phyloP scores from a whole-genome alignment of 2,888 invertebrate genomes.

The Chrysotoxum bicinctum region DNA sequence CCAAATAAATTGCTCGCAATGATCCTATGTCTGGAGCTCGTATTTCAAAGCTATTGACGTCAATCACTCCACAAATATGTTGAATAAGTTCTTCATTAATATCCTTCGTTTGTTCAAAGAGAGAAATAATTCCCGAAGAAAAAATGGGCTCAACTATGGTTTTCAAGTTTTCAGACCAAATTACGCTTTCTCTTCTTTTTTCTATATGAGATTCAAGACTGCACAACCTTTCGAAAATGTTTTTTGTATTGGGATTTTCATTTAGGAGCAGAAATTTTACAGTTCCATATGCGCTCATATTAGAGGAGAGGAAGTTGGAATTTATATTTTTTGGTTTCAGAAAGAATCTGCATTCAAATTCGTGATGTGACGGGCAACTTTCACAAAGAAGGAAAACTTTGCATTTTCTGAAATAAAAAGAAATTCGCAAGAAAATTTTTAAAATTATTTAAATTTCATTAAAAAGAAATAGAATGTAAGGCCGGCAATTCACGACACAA shows the following conservation, averaged over 20 bases:
- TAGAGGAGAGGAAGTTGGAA: constrained; percentile 67
- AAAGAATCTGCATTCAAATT: constrained; percentile 83
- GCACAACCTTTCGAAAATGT: constrained; percentile 83
- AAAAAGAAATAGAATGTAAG: too few relatives aligned
- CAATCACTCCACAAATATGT: constrained; percentile 87
- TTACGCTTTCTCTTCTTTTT: constrained; percentile 82
- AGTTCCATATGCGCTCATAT: constrained; percentile 77
- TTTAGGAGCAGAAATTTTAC: constrained; percentile 82
- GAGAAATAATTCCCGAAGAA: constrained; percentile 73
- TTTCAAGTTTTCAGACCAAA: constrained; percentile 84
- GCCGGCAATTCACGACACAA: too few relatives aligned
- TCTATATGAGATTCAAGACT: constrained; percentile 84
- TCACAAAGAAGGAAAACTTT: constrained; percentile 83
- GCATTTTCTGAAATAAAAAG: constrained; percentile 81
- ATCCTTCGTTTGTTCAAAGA: constrained; percentile 77
- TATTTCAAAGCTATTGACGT: constrained; percentile 91
- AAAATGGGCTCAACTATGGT: constrained; percentile 80
- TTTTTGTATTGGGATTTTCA: constrained; percentile 79
- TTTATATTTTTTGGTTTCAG: constrained; percentile 77
- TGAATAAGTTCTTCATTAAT: constrained; percentile 83
- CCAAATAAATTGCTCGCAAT: constrained; percentile 87
- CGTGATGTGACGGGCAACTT: constrained; percentile 81
- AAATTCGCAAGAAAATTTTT: too few relatives aligned
- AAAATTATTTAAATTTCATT: too few relatives aligned
- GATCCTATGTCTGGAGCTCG: constrained; percentile 81